Conservation (phyloP, 1,140 invertebrate species). For the Dendrolimus kikuchii region DNA sequence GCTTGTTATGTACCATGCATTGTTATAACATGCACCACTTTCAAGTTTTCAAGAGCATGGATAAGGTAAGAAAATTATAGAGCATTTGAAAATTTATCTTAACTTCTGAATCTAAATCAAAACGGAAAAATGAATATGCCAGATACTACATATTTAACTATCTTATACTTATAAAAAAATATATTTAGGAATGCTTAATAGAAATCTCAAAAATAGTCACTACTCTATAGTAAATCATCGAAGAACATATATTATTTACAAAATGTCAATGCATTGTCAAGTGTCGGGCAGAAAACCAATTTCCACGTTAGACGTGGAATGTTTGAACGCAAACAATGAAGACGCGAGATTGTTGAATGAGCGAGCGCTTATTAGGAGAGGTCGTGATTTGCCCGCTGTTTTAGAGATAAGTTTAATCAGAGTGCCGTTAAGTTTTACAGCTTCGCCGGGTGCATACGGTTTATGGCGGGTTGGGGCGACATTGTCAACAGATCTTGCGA, state of each 20-base stretch:
- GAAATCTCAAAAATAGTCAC: constrained; percentile 4
- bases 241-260: too few species aligned
- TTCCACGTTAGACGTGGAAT: constrained; percentile 14
- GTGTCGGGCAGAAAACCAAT: neutral
- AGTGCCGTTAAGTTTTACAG: constrained; percentile 67
- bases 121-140: too few species aligned
- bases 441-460: constrained; percentile 62
- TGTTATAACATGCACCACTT: too few species aligned
- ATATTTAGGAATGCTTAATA: constrained; percentile 2
- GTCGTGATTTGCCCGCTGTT: constrained; percentile 48
- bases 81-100: too few species aligned
- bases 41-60: too few species aligned
- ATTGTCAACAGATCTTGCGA: constrained; percentile 70
- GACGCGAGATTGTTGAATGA: constrained; percentile 18
- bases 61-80: too few species aligned
- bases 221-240: too few species aligned
- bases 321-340: constrained; percentile 23
- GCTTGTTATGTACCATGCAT: too few species aligned
- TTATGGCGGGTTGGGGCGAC: constrained; percentile 61
- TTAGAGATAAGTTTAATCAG: constrained; percentile 68
- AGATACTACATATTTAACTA: too few species aligned
- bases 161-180: too few species aligned
- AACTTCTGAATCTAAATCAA: too few species aligned
- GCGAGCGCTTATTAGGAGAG: constrained; percentile 40
- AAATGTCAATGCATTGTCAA: too few species aligned